Base-by-base conservation (phyloP, 2,888 invertebrate species). In the Pachymerium ferrugineum region DNA sequence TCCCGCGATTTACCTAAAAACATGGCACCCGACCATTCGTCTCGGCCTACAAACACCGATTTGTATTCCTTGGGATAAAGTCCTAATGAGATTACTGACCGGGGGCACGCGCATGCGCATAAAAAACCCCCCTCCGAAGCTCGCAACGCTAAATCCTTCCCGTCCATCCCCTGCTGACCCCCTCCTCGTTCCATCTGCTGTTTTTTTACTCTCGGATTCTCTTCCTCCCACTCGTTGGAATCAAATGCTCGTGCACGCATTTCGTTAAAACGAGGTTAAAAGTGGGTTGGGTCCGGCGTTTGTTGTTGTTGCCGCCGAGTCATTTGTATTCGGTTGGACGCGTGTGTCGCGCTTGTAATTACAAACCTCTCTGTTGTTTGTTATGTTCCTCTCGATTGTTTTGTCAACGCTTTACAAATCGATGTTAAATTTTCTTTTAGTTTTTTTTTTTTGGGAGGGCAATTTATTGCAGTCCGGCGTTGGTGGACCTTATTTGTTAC, bases 1-100 rank as follows among this genome's bases (percentile, higher is more conserved):
- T 47, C 47, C 47, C 47, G 47, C 47, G 47, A 47, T 47, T 47
- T 47, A 47, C 47, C 47, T 47, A 47, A 47, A n/a, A 47, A 47
- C 47, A 47, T 47, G 47, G 47, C 47, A 47, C 47, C 47, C 47
- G 47, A 14, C 47, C 47, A 47, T 47, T 47, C 47, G 47, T 47
- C 47, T 47, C 47, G 47, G 47, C 19, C 47, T 19, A 47, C 47
- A 47, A 47, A 47, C 47, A 47, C 47, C 47, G 47, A 47, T 47
- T 47, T 47, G 47, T 47, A 47, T 47, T 47, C 47, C 47, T 47
- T 8, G 47, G 47, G 47, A 47, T 47, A 47, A 47, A 47, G 47
- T 47, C 47, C 47, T 47, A 47, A 47, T 47, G 47, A 47, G 47
- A 47, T 47, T 47, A 47, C 47, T 47, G 47, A 47, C 47, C 47